These are phyloP conservation scores for Empis stercorea DNA, from an alignment of 2,888 invertebrate genomes.

Conservation along the genomic window DNA sequence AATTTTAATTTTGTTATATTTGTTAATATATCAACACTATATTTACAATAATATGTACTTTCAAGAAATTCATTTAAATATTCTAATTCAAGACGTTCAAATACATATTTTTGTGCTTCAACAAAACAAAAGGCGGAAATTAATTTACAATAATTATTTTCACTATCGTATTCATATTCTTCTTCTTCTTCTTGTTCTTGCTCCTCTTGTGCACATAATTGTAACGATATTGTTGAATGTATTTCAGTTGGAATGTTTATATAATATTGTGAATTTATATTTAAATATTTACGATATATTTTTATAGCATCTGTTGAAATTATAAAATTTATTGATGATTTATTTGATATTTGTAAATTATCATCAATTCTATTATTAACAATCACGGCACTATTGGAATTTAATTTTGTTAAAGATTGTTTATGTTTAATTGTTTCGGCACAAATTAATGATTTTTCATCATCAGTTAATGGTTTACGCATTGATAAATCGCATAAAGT, in stretches of 20 bases:
- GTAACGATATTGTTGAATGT: conserved; percentile 29
- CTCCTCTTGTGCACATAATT: conserved; percentile 20
- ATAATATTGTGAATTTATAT: conserved; percentile 24
- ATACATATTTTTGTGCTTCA: conserved; percentile 55
- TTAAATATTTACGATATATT: conserved; percentile 35
- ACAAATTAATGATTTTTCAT: conserved; percentile 34
- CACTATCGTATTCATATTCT: neutral
- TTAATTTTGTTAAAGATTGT: conserved; percentile 7
- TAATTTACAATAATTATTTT: conserved; percentile 1
- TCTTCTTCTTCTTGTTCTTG: neutral
- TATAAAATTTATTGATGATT: neutral
- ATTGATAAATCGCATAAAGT: conserved; percentile 31
- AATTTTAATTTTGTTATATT: conserved; percentile 58
- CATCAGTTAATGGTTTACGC: conserved; percentile 34
- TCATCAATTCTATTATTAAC: neutral
- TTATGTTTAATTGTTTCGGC: conserved; percentile 29
- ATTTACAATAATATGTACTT: conserved; percentile 80
- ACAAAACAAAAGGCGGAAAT: conserved; percentile 52
- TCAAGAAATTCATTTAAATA: conserved; percentile 69
- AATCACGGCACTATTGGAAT: conserved; percentile 3
- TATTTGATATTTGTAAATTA: neutral
- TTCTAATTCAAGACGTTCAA: conserved; percentile 54
- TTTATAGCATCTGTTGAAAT: conserved; percentile 31
- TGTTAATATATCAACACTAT: conserved; percentile 84
- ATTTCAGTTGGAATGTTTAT: conserved; percentile 29